Evolutionary conservation across 2,888 invertebrate species (phyloP).

Genomic region (Himalopsyche anomala): DNA sequence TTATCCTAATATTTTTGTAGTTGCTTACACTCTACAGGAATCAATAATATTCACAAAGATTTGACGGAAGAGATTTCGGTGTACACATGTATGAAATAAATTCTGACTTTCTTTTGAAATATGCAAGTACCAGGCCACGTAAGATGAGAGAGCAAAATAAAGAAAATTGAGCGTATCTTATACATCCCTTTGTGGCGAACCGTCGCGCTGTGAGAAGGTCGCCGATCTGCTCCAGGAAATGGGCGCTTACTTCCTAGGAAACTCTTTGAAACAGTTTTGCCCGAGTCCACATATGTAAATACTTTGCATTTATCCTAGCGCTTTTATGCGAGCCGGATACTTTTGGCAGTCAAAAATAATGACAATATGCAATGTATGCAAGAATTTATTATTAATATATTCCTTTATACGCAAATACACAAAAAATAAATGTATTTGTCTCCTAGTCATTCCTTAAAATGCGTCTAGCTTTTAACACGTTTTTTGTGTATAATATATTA

Average conservation of each 20-base stretch:
- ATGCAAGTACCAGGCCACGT: not conserved
- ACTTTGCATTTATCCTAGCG: conserved; percentile 7
- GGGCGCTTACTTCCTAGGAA: conserved; percentile 20
- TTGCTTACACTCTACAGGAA: too few species aligned
- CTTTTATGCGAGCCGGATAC: conserved; percentile 7
- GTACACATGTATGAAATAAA: not conserved
- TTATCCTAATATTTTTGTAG: too few species aligned
- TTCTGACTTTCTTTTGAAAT: not conserved
- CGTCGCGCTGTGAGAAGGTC: conserved; percentile 47
- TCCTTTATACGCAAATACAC: not conserved
- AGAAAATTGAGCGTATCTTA: conserved; percentile 54
- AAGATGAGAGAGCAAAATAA: conserved; percentile 19
- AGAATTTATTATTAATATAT: not conserved
- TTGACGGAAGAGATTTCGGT: too few species aligned
- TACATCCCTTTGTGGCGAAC: conserved; percentile 52
- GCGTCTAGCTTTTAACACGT: too few species aligned
- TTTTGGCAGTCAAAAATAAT: conserved; percentile 13
- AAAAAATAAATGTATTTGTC: not conserved
- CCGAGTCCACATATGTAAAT: conserved; percentile 1
- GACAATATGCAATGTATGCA: not conserved
- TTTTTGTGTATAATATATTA: not conserved
- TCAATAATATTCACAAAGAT: too few species aligned
- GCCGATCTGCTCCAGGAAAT: conserved; percentile 26
- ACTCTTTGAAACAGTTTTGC: conserved; percentile 25
- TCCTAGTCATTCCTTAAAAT: too few species aligned